Conservation (phyloP, 2,797 vertebrate species). For the Amblyopsis hoosieri region DNA sequence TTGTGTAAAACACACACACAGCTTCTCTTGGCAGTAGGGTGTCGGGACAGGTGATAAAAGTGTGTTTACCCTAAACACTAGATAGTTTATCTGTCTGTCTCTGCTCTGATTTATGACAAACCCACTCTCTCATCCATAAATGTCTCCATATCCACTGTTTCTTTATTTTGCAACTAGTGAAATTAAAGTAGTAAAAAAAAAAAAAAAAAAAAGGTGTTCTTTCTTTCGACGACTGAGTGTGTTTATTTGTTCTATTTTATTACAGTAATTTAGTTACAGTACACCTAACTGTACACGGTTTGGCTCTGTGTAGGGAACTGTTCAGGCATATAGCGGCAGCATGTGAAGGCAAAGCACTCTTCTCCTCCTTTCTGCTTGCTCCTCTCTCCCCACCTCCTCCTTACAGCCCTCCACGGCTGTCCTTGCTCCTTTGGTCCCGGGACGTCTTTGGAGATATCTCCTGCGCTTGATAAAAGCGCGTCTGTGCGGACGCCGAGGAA, state of each 20-base stretch:
- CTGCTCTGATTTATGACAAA: constrained; percentile 37
- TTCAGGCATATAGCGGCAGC: too few relatives aligned
- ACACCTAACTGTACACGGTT: too few relatives aligned
- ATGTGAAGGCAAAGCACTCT: not conserved
- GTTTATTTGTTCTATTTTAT: too few relatives aligned
- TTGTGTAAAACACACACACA: constrained; percentile 52
- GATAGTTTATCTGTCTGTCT: constrained; percentile 19
- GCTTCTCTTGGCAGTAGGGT: constrained; percentile 53
- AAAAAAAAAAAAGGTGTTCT: not conserved
- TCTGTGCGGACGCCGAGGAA: constrained; percentile 60
- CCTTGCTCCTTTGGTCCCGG: constrained; percentile 3
- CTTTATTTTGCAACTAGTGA: not conserved
- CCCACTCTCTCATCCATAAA: not conserved
- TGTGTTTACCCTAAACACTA: constrained; percentile 59
- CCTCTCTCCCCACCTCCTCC: not conserved
- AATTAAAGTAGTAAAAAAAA: not conserved
- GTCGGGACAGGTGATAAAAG: constrained; percentile 58
- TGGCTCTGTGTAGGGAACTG: too few relatives aligned
- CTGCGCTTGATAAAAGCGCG: constrained; percentile 47
- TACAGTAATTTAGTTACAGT: too few relatives aligned
- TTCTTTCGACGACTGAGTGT: too few relatives aligned
- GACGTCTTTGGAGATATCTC: constrained; percentile 27
- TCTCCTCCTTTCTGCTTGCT: not conserved
- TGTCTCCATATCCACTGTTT: not conserved
- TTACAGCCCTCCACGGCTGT: not conserved